Base-by-base conservation (phyloP, 2,888 invertebrate species). In the Drosophila lutescens region DNA sequence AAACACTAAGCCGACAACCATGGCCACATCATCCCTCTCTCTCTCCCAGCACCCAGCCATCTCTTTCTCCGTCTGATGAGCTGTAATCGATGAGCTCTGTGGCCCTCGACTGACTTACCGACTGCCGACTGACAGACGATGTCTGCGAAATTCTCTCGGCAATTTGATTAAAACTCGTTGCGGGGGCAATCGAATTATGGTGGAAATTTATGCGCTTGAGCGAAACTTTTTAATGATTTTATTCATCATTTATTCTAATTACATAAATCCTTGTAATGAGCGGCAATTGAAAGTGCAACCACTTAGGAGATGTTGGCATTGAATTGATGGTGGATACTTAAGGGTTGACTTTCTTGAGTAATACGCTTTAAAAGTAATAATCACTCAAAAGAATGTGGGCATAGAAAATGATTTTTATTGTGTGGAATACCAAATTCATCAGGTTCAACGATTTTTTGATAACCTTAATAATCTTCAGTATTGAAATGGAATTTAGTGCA, bases 1-100 rank as follows among this genome's bases (percentile, higher is more conserved):
- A 60, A 78, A 72, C 86, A 80, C 83, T 86, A 84, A 88, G 83
- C 86, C 80, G 70, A 54, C 65, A 71, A 12, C 72, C 32, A 67
- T 30, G 36, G 46, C 47, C 34, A 56, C 60, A 46, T 60, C 60
- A 26, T 20, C 40, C 15, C 50, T 9, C 34, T 26, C 47, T 17
- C 8, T 23, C 9, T 2, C n/a, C 1, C 4, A 12, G 9, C 4
- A 32, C 2, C 10, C 50, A 15, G 2, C 15, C 34, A 4, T n/a
- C 36, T 30, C 40, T 30, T 46, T 60, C 23, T 15, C 49, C 38
- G 34, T 23, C 40, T 50, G 40, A 51, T 44, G 77, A 86, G 78
- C 65, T 81, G 88, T 79, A 83, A 87, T 87, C 88, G 87, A 83
- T 87, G 82, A 80, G 78, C 84, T 61, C 67, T 68, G 77, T 30